A percentile compares a stretch with the other conserved stretches of the same genome.
Conservation (phyloP, 2,797 vertebrate species). For the Trachurus trachurus region DNA sequence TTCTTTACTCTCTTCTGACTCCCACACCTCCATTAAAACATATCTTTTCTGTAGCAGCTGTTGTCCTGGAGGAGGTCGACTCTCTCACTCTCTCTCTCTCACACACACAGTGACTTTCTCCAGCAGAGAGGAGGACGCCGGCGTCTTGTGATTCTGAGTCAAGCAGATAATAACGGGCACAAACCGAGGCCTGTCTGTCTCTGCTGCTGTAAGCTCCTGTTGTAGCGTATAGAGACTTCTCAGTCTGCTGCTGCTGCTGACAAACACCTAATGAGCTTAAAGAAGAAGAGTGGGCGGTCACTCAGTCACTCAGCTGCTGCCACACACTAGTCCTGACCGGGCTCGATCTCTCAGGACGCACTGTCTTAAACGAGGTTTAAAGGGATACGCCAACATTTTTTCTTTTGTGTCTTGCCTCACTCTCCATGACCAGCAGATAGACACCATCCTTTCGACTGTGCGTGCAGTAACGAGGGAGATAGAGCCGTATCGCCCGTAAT, state of each 20-base stretch:
- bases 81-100: too few species aligned
- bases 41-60: neutral
- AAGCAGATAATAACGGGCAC: conserved; percentile 38
- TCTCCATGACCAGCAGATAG: too few species aligned
- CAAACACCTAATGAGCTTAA: conserved; percentile 62
- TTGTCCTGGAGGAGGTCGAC: neutral
- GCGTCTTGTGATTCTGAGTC: conserved; percentile 26
- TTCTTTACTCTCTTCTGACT: too few species aligned
- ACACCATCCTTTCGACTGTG: too few species aligned
- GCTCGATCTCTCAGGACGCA: neutral
- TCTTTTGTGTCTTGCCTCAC: too few species aligned
- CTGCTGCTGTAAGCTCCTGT: conserved; percentile 40
- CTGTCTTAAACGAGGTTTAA: too few species aligned
- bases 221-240: conserved; percentile 19
- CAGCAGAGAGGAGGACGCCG: neutral
- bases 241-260: conserved; percentile 15
- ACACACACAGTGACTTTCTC: neutral
- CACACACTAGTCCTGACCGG: neutral
- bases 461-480: too few species aligned
- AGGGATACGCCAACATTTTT: too few species aligned
- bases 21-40: neutral
- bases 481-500: too few species aligned
- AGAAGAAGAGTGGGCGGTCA: conserved; percentile 24
- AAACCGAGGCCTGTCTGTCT: conserved; percentile 33
- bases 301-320: neutral